Evolutionary conservation across 2,797 vertebrate genomes (phyloP), one percentile per base, ranked within the genome.

Genomic region (Cephalopachus bancanus): DNA sequence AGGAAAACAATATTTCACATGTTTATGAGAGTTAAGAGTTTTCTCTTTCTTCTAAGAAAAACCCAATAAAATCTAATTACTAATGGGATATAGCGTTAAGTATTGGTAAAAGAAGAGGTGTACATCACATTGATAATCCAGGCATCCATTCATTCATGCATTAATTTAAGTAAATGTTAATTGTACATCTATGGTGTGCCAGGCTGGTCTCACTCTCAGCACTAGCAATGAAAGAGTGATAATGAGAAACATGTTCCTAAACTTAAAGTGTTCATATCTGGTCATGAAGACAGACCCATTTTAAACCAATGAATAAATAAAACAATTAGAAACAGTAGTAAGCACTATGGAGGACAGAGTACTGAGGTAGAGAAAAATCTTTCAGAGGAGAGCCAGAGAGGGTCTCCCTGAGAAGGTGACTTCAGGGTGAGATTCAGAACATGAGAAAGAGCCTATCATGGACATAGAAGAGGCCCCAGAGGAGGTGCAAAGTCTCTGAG

Each of bases 1-100:
- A 75, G n/a, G 71, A 37, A 33, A 69, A 84, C n/a, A 65, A 5
- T 17, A 81, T 71, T 79, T 69, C 8, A 79, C 91, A 0, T 75
- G 20, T 67, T 75, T 74, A 57, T 62, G 10, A 16, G 67, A 86
- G 22, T n/a, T 17, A 93, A 81, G 28, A 74, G 6, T 78, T 55
- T 81, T 83, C 15, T 65, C 30, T 85, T 88, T 64, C 53, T 55
- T 75, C 76, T 87, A 57, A 19, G 26, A 89, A 92, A 14, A 67
- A 80, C 2, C 26, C 11, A 76, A 11, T 74, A 57, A 94, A 57
- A 28, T 75, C 24, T 84, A 71, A 84, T 76, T 79, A 10, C 33
- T 60, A 22, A 57, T 44, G 10, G 37, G 24, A 80, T 53, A 88
- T 22, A 60, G 60, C 84, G 37, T 51, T 51, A 80, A 26, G 0